Base-by-base conservation (phyloP, 2,113 vertebrate species). In the Dicerorhinus sumatrensis region DNA sequence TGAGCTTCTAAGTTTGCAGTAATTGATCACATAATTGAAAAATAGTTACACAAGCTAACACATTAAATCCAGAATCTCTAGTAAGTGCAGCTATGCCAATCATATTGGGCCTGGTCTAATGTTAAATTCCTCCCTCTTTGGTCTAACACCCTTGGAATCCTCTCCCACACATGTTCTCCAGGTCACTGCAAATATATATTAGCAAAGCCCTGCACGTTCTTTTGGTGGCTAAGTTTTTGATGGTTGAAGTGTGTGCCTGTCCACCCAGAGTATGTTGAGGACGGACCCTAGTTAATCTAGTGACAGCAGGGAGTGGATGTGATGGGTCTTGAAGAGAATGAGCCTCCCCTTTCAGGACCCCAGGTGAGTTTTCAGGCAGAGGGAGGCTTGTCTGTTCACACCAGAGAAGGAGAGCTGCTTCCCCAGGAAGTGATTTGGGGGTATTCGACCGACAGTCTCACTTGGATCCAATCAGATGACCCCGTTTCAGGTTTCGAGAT, bases 161-260 rank as follows among this genome's bases (percentile, higher is more conserved):
- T 12, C 33, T 31, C 46, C 62, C n/a, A 31, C 29, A 16, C 16
- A 0, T 1, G 16, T 36, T 27, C 13, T 20, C 42, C 2, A 4
- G n/a, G 58, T 14, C 21, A 56, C 60, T 83, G 83, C 76, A 51
- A 6, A 5, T 14, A 12, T 5, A 0, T 9, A 5, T 3, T 1
- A 20, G 12, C 7, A 20, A 36, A 33, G 48, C 31, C 81, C 75
- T 60, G 25, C 9, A 7, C 2, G 12, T 62, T 58, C 70, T n/a
- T 69, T 5, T 17, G 23, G 63, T 51, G 48, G 87, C 5, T 67
- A 69, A 42, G 16, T 33, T 72, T 70, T 14, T 46, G n/a, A 17
- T 9, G 36, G 33, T 27, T 14, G 13, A 4, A 39, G 5, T 0
- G 1, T 20, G 20, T 5, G 2, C 39, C 8, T 12, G 20, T 2